Conservation (phyloP, 1,140 invertebrate genomes). For the Drosophila nikananu region DNA sequence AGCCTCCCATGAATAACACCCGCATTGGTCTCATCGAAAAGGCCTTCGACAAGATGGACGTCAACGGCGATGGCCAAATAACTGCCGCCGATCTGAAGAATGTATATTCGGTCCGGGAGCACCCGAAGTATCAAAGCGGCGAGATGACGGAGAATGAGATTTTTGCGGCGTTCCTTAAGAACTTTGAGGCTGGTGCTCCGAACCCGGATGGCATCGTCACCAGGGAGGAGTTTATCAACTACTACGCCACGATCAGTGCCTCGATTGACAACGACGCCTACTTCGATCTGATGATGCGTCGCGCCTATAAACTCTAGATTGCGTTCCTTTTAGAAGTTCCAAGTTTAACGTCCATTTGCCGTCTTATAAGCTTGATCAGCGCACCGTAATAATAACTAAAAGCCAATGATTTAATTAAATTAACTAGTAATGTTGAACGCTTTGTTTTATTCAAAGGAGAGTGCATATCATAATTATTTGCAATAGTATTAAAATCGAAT, state of each 20-base stretch:
- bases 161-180: conserved; percentile 92
- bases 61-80: conserved; percentile 93
- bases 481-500: background rate
- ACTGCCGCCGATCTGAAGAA: conserved; percentile 91
- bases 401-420: conserved; percentile 43
- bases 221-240: conserved; percentile 96
- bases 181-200: conserved; percentile 92
- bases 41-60: conserved; percentile 96
- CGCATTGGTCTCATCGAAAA: conserved; percentile 91
- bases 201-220: conserved; percentile 93
- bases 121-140: conserved; percentile 91
- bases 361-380: conserved; percentile 30
- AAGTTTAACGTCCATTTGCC: conserved; percentile 29
- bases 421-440: conserved; percentile 16
- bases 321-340: conserved; percentile 5
- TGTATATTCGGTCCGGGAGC: conserved; percentile 68
- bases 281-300: conserved; percentile 97
- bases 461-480: background rate
- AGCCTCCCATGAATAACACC: conserved; percentile 94
- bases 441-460: background rate
- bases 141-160: conserved; percentile 95
- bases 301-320: conserved; percentile 93
- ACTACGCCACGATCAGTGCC: conserved; percentile 96
- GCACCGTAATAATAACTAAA: conserved; percentile 31
- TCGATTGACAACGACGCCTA: conserved; percentile 97